phyloP scores from a whole-genome alignment of 2,113 vertebrate genomes.

The Chrysemys picta region DNA sequence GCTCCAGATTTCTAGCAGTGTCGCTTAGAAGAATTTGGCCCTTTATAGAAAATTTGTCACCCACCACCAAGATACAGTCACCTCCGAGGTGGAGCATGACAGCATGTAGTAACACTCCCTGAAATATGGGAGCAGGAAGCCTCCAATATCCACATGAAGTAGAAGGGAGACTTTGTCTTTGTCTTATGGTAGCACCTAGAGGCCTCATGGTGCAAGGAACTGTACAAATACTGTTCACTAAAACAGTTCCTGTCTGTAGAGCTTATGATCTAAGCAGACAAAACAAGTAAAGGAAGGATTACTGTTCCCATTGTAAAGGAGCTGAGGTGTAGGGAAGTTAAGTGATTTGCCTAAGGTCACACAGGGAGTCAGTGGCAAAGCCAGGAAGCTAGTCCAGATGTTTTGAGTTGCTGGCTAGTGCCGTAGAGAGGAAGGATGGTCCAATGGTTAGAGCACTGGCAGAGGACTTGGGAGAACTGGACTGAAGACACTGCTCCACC shows the following conservation, averaged over 20 bases:
- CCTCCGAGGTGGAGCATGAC: neutral
- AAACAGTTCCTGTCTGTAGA: neutral
- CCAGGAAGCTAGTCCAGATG: neutral
- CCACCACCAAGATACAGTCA: neutral
- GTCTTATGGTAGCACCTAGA: neutral
- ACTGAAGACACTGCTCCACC: neutral
- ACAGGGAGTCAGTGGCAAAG: neutral
- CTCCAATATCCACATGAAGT: neutral
- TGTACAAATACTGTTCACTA: neutral
- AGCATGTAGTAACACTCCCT: neutral
- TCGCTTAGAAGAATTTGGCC: neutral
- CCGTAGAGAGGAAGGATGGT: neutral
- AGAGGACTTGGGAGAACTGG: neutral
- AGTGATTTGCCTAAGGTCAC: neutral
- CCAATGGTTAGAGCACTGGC: neutral
- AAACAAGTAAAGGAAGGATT: neutral
- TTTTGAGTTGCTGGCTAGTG: neutral
- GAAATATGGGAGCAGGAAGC: neutral
- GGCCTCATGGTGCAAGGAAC: neutral
- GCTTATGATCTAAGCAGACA: neutral
- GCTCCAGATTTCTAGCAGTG: neutral
- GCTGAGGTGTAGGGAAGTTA: neutral
- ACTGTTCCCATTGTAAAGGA: neutral
- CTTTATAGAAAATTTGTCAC: neutral
- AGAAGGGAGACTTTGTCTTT: neutral